Conservation (phyloP, 2,113 vertebrate genomes). For the Pluvialis apricaria region DNA sequence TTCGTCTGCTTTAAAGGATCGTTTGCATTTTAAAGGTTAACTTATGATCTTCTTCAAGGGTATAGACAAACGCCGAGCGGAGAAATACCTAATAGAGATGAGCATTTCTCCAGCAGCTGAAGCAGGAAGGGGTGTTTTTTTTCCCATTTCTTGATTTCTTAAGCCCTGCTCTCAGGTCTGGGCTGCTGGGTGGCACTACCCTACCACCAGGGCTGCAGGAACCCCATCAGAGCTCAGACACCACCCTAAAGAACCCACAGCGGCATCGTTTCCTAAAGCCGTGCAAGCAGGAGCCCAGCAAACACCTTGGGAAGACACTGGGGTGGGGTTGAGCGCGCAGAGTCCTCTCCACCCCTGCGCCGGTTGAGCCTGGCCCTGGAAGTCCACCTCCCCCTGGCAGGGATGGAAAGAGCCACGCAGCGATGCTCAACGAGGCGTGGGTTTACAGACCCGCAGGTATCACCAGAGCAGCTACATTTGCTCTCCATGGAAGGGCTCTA, state of each 20-base stretch:
- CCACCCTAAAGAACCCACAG: fast-evolving
- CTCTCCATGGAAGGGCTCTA: fast-evolving
- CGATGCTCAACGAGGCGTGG: fast-evolving
- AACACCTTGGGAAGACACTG: not conserved
- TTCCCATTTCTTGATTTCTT: not conserved
- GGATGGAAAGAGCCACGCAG: not conserved
- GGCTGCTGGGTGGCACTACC: not conserved
- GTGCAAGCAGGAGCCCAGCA: not conserved
- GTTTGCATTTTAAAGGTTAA: not conserved
- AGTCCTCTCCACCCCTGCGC: not conserved
- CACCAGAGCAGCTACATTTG: not conserved
- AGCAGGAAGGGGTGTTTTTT: not conserved
- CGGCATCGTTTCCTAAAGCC: not conserved
- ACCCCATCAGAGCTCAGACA: not conserved
- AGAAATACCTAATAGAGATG: not conserved
- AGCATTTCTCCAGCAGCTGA: fast-evolving
- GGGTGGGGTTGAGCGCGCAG: not conserved
- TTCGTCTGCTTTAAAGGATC: not conserved
- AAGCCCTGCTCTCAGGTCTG: not conserved
- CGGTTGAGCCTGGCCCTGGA: not conserved
- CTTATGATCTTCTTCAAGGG: not conserved
- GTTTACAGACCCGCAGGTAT: not conserved
- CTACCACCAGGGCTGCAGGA: not conserved
- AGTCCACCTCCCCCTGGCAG: not conserved
- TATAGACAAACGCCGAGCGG: not conserved